Base-by-base conservation (phyloP, 2,888 invertebrate species). In the Spialia ferax region DNA sequence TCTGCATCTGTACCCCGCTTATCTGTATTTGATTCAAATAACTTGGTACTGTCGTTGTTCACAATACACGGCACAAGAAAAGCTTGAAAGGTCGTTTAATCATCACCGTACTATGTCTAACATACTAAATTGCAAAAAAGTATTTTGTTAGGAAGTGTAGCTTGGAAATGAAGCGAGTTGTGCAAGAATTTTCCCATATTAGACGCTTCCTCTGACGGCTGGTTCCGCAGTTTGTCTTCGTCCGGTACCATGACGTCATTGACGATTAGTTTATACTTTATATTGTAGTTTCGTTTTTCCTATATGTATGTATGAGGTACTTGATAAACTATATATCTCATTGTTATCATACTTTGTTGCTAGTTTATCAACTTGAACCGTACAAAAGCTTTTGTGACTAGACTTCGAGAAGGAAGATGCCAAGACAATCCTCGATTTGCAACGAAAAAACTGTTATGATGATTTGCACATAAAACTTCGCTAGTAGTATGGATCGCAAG, bases 141-240 rank as follows among this genome's bases (percentile, higher is more conserved):
- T 4, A n/a, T n/a, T 6, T 26, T 11, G 26, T 6, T 8, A 79
- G 79, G 79, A 81, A 79, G 78, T 71, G 3, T 8, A 29, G 71
- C 52, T 56, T 75, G 81, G 77, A 81, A 81, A 75, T 70, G 59
- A 67, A 57, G 71, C 74, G 59, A 48, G 75, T 74, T 72, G 68
- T 71, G 73, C 75, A 74, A 73, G 73, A 76, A 72, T 77, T 76
- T 79, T 77, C 78, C 78, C 77, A 78, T 78, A 75, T 70, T 69
- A 65, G 68, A 71, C 62, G 62, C 69, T 73, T 73, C 71, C 74
- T 74, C 32, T 61, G 59, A 55, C 15, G 64, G 57, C 52, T 32
- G 55, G 50, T 60, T 69, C 59, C 57, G 67, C 26, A 38, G 70
- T 60, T 52, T 38, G 48, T 70, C 54, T 63, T 59, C 69, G 69